Evolutionary conservation across 2,888 invertebrate species (phyloP), one percentile per base, ranked within the genome.

Genomic region (Dryobotodes eremita): DNA sequence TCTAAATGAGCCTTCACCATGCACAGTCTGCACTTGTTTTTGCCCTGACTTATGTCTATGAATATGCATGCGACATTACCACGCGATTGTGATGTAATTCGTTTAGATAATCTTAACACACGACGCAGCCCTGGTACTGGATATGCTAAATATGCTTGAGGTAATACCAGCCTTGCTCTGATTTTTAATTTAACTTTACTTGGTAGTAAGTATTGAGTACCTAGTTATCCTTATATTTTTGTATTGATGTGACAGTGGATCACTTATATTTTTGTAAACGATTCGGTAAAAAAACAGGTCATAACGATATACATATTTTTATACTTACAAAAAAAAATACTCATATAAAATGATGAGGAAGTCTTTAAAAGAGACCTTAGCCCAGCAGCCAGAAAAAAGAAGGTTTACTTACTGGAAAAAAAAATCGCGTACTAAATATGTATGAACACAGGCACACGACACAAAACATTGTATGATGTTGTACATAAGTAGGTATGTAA

Each of bases 31-130:
- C 26, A 71, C 46, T 74, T 53, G 57, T 66, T 84, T 72, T 62
- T 84, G 71, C 62, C 46, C 26, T 36, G 53, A 69, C 48, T 62
- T 73, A 46, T 23, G 31, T 69, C 15, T 17, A 76, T 77, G 66
- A 83, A 82, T 85, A 85, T 82, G 57, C 46, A 83, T 64, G 62
- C 55, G 57, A 46, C 48, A 59, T 76, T 69, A 59, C 48, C 55
- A 71, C 57, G 36, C 68, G 46, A 46, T 1, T 46, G 70, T 71
- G 55, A 82, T 64, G 66, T 84, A 82, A 82, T 78, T 77, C 62
- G 31, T 86, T 85, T 64, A 46, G 1, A 46, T 46, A 68, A 77
- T 85, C 82, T 77, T 82, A 71, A 77, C 73, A 81, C 50, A 82
- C 20, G 62, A 65, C n/a, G 20, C 59, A 84, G 68, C 83, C 73